Evolutionary conservation across 2,888 invertebrate species (phyloP).

Genomic region (Dichetophora obliterata): DNA sequence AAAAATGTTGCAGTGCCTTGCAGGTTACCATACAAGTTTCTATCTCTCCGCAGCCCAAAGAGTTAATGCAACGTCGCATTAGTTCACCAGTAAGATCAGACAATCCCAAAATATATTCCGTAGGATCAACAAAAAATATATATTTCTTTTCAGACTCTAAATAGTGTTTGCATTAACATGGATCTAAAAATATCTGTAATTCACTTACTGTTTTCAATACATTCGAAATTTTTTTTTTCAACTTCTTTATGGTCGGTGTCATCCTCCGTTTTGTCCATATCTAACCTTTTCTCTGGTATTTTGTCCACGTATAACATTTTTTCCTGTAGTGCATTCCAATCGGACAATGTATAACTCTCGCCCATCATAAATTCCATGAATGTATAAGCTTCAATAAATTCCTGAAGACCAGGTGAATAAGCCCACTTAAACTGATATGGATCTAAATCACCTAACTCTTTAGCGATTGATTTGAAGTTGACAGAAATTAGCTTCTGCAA

Average conservation of each 20-base stretch:
- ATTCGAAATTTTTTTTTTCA: background rate
- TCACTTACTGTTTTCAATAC: background rate
- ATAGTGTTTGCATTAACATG: background rate
- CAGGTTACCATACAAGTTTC: slow-evolving; percentile 80
- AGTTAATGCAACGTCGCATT: slow-evolving; percentile 90
- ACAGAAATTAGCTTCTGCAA: slow-evolving; percentile 73
- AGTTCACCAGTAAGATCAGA: slow-evolving; percentile 91
- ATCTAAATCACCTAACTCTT: slow-evolving; percentile 80
- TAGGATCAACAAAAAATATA: slow-evolving; percentile 68
- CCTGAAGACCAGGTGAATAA: slow-evolving; percentile 78
- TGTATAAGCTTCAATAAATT: slow-evolving; percentile 88
- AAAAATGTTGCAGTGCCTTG: slow-evolving; percentile 75
- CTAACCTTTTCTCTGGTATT: slow-evolving; percentile 12
- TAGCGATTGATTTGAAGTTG: slow-evolving; percentile 78
- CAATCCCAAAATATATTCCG: slow-evolving; percentile 80
- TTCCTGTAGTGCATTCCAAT: slow-evolving; percentile 74
- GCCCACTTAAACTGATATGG: slow-evolving; percentile 78
- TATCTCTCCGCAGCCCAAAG: slow-evolving; percentile 81
- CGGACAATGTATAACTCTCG: slow-evolving; percentile 70
- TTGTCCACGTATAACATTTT: slow-evolving; percentile 70
- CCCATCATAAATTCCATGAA: slow-evolving; percentile 78
- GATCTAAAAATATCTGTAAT: background rate
- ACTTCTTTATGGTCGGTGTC: background rate
- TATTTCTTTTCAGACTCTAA: slow-evolving; percentile 44
- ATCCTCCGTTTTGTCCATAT: background rate